Evolutionary conservation across 2,888 invertebrate species (phyloP), one percentile per base, ranked within the genome.

Genomic region (Disparrhopalites patrizii): DNA sequence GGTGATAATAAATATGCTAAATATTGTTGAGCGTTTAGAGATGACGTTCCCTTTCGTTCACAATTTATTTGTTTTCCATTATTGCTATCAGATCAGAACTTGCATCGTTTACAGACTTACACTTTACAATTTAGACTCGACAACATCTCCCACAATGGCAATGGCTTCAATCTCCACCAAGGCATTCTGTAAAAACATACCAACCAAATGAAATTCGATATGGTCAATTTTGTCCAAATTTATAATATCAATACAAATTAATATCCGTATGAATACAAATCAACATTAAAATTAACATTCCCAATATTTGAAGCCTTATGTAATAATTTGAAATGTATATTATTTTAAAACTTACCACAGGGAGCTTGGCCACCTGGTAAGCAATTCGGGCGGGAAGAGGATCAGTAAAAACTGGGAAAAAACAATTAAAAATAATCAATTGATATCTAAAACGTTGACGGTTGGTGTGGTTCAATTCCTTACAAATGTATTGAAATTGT

Each of bases 141-240:
- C 52, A 18, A 75, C 67, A 33, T 85, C 82, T 27, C 90, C 91
- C 67, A 86, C 83, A 51, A 90, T 80, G 30, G 93, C 94, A 74
- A 93, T 85, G 8, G 88, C 91, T 80, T 93, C 93, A 72, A 94
- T 93, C 81, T 93, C 93, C 18, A 93, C 85, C 25, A 84, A 82
- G 0, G 90, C 92, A 61, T 85, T 86, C 83, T 83, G 77, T 52
- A 78, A 79, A 30, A 52, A 27, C 15, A 52, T 15, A 52, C 13
- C 8, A 7, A 28, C 4, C 20, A 54, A 28, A 3, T 18, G n/a
- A n/a, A n/a, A n/a, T n/a, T n/a, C n/a, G n/a, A n/a, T n/a, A n/a
- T n/a, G n/a, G n/a, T n/a, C n/a, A n/a, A n/a, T n/a, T n/a, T n/a
- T n/a, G n/a, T n/a, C n/a, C n/a, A n/a, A n/a, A n/a, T n/a, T n/a